Percentiles rank a stretch among this genome's conserved stretches.
phyloP scores from a whole-genome alignment of 2,113 vertebrate genomes.

The Catagonus wagneri region DNA sequence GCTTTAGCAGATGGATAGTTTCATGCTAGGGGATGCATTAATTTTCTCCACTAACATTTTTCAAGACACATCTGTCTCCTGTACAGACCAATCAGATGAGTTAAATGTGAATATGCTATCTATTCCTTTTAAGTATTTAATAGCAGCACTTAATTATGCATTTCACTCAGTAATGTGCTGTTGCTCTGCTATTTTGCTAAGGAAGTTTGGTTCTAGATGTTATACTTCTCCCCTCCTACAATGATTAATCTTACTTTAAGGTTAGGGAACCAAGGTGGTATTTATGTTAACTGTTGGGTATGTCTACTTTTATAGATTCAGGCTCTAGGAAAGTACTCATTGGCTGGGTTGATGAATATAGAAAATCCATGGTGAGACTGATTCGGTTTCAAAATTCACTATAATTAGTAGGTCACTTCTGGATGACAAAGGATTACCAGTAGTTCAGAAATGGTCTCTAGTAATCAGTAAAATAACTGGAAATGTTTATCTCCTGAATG shows the following conservation, averaged over 20 bases:
- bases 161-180: neutral
- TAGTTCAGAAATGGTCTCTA: neutral
- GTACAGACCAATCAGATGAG: neutral
- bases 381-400: neutral
- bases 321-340: neutral
- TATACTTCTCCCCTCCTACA: neutral
- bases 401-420: neutral
- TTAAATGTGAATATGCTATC: neutral
- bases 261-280: neutral
- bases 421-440: neutral
- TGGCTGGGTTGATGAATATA: neutral
- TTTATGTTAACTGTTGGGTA: neutral
- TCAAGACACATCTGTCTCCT: neutral
- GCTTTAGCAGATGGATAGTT: constrained; percentile 3
- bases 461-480: neutral
- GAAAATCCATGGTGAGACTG: neutral
- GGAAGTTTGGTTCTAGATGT: neutral
- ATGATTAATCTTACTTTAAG: neutral
- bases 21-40: neutral
- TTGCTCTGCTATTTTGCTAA: neutral
- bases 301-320: neutral
- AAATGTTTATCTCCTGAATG: neutral
- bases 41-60: constrained; percentile 43
- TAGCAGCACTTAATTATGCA: neutral
- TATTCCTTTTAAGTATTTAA: neutral